Base-by-base conservation (phyloP, 2,888 invertebrate species). In the Cantharis flavilabris region DNA sequence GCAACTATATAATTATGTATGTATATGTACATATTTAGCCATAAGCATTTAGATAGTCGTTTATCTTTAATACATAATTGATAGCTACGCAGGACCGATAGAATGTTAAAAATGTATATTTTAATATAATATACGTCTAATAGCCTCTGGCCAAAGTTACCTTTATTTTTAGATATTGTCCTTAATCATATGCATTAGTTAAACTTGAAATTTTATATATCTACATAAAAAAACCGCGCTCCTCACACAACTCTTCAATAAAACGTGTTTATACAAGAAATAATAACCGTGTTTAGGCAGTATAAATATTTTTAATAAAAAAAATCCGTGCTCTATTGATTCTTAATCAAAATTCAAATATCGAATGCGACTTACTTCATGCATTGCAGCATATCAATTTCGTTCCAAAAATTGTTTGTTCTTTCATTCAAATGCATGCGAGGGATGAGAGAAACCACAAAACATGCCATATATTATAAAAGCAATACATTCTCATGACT, bases 61-160 rank as follows among this genome's bases (percentile, higher is more conserved):
- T 88, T 88, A 88, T 88, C 88, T 88, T 84, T 87, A 88, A 88
- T 88, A 88, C 87, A 88, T 88, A 88, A 88, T 88, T 88, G 88
- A 88, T 88, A 87, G 88, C 88, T 88, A 85, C 85, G 85, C 84
- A 86, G 83, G 82, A 82, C 85, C 87, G 87, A 87, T 87, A 88
- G 88, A 88, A 88, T 88, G 86, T 86, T 85, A 88, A 88, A 88
- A 88, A 87, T 87, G 85, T 87, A 86, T 87, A 87, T 86, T 86
- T 86, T 86, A 86, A 86, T 85, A 83, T 83, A 81, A 82, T 81
- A 80, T 80, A 75, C 75, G 75, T 71, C 64, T 67, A 64, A 74
- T 65, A 71, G 65, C 77, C 79, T 28, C 65, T 30, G 70, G 79
- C 71, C 26, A 10, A 76, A 70, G 70, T 76, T 79, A 73, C 73